Conservation (phyloP, 1,140 invertebrate genomes). For the Leptoteleia sp. region DNA sequence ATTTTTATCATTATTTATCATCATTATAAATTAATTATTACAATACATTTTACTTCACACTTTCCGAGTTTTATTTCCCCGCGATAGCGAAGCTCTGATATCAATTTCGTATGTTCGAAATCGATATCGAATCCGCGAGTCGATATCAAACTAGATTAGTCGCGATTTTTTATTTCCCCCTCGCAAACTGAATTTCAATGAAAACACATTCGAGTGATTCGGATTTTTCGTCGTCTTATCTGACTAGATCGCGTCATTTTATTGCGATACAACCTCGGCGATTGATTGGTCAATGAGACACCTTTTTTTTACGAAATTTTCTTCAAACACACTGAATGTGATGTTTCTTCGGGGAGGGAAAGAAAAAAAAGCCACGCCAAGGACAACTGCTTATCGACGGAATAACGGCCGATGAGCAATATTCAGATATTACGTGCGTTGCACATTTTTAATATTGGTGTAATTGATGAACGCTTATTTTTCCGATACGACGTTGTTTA, state of each 20-base stretch:
- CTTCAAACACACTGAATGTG: constrained; percentile 60
- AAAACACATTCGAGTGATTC: constrained; percentile 64
- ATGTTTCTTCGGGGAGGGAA: constrained; percentile 55
- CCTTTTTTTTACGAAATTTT: constrained; percentile 69
- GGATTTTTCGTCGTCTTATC: constrained; percentile 65
- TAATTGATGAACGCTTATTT: constrained; percentile 57
- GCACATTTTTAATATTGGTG: constrained; percentile 55
- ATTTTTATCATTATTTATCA: too few species aligned
- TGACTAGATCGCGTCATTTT: constrained; percentile 63
- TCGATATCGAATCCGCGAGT: constrained; percentile 27
- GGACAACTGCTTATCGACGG: constrained; percentile 64
- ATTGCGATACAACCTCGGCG: constrained; percentile 58
- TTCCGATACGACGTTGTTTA: constrained; percentile 52
- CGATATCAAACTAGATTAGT: constrained; percentile 38
- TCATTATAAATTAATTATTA: not conserved
- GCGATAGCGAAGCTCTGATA: too few species aligned
- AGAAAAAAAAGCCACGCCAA: constrained; percentile 53
- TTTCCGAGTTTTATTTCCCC: too few species aligned
- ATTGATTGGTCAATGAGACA: constrained; percentile 65
- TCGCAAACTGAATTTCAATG: constrained; percentile 51
- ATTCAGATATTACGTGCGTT: constrained; percentile 62
- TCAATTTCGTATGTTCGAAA: constrained; percentile 31
- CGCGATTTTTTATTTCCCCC: constrained; percentile 51
- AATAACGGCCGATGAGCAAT: constrained; percentile 67
- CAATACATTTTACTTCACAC: too few species aligned